A percentile compares a stretch with the other conserved stretches of the same genome.
These are phyloP conservation scores for Lamellibrachia columna DNA, from an alignment of 2,888 invertebrate species.

Conservation along the genomic window DNA sequence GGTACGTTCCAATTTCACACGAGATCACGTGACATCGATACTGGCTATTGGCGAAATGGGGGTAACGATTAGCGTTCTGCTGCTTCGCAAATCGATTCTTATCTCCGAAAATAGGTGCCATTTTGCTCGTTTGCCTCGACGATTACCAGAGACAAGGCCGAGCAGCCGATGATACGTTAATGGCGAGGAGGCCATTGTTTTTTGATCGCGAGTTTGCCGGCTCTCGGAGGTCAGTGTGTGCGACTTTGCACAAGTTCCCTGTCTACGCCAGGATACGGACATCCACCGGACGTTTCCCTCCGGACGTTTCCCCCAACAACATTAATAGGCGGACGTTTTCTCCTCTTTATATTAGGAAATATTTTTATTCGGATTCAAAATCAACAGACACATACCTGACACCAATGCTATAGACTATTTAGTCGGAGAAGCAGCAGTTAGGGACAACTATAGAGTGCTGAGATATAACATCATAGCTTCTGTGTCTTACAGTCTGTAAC, in stretches of 20 bases:
- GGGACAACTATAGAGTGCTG: too few species aligned
- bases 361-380: too few species aligned
- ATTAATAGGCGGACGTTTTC: too few species aligned
- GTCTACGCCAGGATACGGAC: background rate
- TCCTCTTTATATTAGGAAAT: too few species aligned
- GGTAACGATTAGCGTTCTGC: slow-evolving; percentile 16
- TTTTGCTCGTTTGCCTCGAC: slow-evolving; percentile 4
- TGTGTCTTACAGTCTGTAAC: too few species aligned
- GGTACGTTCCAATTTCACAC: slow-evolving; percentile 16
- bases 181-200: background rate
- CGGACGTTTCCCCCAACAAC: too few species aligned
- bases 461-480: too few species aligned
- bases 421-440: too few species aligned
- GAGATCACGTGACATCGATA: slow-evolving; percentile 16
- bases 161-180: background rate
- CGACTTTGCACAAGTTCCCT: background rate
- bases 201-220: background rate
- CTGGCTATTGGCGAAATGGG: background rate
- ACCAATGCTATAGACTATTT: too few species aligned
- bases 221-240: background rate
- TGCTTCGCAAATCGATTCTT: slow-evolving; percentile 12
- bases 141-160: background rate
- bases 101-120: background rate
- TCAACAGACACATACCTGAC: too few species aligned
- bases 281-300: too few species aligned